Conservation (phyloP, 2,113 vertebrate species). For the Microcebus griseorufus region DNA sequence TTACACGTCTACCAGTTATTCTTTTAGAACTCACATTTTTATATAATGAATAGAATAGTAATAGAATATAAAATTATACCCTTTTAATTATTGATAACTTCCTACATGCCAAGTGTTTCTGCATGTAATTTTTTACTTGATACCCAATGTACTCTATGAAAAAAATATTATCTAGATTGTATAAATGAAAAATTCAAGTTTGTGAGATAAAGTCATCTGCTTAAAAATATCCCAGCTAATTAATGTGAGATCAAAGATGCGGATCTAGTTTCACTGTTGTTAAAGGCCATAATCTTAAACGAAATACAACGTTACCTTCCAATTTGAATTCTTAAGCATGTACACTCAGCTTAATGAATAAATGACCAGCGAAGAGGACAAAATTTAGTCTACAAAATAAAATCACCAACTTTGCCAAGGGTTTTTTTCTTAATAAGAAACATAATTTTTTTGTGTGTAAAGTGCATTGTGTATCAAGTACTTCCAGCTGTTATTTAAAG, state of each 20-base stretch:
- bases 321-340: not conserved
- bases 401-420: not conserved
- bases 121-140: not conserved
- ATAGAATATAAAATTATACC: not conserved
- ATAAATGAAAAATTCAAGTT: not conserved
- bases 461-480: not conserved
- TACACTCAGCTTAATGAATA: not conserved
- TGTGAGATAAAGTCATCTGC: not conserved
- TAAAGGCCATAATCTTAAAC: not conserved
- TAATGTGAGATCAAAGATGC: not conserved
- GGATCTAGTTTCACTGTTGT: not conserved
- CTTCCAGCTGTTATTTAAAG: not conserved
- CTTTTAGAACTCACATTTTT: not conserved
- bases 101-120: not conserved
- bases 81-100: not conserved
- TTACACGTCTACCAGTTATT: not conserved
- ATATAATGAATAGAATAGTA: not conserved
- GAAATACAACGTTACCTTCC: not conserved
- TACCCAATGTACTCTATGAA: not conserved
- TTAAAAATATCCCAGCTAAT: not conserved
- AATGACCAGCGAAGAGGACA: not conserved
- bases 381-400: not conserved
- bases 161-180: not conserved
- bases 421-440: not conserved
- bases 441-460: not conserved